Percentiles rank a stretch among this genome's conserved stretches.
Evolutionary conservation across 2,113 vertebrate genomes (phyloP).

Genomic region (Seriola quinqueradiata): DNA sequence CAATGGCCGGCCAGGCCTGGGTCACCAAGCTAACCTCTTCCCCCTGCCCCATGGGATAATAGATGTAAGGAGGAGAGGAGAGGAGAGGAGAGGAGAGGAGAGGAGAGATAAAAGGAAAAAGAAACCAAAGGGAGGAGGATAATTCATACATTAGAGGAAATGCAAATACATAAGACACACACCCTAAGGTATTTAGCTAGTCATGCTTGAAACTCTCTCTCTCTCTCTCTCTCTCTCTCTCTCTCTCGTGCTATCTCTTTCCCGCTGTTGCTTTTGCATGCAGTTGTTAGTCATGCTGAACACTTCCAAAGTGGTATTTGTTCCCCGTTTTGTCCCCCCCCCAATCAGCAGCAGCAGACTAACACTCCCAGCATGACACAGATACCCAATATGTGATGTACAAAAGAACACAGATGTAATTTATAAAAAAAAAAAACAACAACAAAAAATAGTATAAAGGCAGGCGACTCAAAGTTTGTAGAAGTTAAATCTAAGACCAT

Average conservation of each 20-base stretch:
- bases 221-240: neutral
- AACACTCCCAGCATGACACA: neutral
- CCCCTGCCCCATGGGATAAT: constrained; percentile 17
- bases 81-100: neutral
- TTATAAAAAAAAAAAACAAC: too few relatives aligned
- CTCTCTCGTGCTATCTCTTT: constrained; percentile 3
- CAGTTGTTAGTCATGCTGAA: constrained; percentile 38
- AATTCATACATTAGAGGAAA: constrained; percentile 58
- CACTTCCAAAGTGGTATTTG: neutral
- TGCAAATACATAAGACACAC: constrained; percentile 47
- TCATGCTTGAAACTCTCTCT: constrained; percentile 25
- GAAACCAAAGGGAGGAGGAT: neutral
- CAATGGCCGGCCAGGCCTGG: constrained; percentile 11
- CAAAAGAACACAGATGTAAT: neutral
- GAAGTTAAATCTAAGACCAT: neutral
- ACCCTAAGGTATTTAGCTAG: constrained; percentile 36
- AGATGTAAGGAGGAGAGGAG: constrained; percentile 7
- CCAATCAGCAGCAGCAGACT: neutral
- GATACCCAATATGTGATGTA: neutral
- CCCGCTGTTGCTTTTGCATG: constrained; percentile 1
- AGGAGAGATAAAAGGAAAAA: constrained; percentile 21
- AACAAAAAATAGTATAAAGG: neutral
- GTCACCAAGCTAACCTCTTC: constrained; percentile 41
- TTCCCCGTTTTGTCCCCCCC: neutral
- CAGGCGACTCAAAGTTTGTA: neutral